These are phyloP conservation scores for Abramis brama DNA, from an alignment of 2,113 vertebrate genomes.

Conservation along the genomic window DNA sequence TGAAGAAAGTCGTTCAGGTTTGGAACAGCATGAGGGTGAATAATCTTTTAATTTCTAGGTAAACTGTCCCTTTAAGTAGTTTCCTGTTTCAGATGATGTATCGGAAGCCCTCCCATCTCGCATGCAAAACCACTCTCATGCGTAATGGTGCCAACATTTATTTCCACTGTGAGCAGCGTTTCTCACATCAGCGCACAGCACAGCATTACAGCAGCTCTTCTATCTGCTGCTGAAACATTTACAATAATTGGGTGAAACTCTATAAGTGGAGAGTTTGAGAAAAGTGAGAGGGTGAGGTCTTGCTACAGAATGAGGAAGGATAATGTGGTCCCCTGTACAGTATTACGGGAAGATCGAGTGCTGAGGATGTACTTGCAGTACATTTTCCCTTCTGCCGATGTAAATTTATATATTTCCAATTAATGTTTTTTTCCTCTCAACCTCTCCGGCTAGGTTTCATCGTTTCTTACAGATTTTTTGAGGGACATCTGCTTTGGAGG, in stretches of 20 bases:
- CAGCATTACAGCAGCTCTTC: slow-evolving; percentile 1
- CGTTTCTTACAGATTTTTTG: not conserved
- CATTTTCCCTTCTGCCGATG: not conserved
- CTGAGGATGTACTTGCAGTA: not conserved
- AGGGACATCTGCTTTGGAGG: not conserved
- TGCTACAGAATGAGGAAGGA: not conserved
- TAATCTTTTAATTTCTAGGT: not conserved
- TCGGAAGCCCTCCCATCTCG: not conserved
- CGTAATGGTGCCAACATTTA: slow-evolving; percentile 5
- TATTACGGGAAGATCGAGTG: not conserved
- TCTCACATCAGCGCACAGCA: slow-evolving; percentile 2
- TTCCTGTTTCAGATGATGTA: not conserved
- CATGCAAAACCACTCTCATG: not conserved
- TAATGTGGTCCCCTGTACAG: not conserved
- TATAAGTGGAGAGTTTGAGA: not conserved
- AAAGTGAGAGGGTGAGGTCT: not conserved
- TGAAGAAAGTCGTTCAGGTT: not conserved
- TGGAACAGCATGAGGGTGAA: not conserved
- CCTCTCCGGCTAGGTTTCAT: not conserved
- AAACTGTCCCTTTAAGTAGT: not conserved
- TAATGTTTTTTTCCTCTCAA: not conserved
- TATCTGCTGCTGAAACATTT: slow-evolving; percentile 12
- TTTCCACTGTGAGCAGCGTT: slow-evolving; percentile 7
- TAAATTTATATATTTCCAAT: not conserved
- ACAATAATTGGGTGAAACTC: slow-evolving; percentile 8